Conservation (phyloP, 2,888 invertebrate genomes). For the Sussaba pulchella region DNA sequence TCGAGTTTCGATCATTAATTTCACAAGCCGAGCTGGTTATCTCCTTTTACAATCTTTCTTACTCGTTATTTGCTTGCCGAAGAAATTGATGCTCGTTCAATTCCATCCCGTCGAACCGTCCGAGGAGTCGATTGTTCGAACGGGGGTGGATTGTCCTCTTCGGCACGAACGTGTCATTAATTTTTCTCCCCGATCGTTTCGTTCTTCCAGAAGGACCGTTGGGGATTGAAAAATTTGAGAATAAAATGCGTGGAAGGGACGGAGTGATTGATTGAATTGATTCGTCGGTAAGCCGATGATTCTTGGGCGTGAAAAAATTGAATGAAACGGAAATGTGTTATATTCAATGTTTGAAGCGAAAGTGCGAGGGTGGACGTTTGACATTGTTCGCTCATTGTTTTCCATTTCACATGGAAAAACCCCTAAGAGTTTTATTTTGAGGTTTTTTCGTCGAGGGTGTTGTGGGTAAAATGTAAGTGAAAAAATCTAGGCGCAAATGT, state of each 20-base stretch:
- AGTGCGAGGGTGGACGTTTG: too few relatives aligned
- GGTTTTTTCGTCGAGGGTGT: too few relatives aligned
- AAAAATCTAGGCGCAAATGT: too few relatives aligned
- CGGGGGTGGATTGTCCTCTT: constrained; percentile 21
- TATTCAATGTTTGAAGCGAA: too few relatives aligned
- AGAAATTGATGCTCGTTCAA: too few relatives aligned
- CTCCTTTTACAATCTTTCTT: constrained; percentile 36
- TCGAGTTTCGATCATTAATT: constrained; percentile 28
- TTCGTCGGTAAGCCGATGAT: too few relatives aligned
- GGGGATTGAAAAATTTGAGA: constrained; percentile 34
- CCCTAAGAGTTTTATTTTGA: too few relatives aligned
- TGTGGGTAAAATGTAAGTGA: too few relatives aligned
- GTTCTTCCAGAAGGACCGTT: neutral
- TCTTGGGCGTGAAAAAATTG: too few relatives aligned
- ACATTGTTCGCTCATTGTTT: too few relatives aligned
- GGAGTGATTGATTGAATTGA: neutral
- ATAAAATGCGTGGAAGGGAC: constrained; percentile 34
- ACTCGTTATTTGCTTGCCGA: constrained; percentile 21
- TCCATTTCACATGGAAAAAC: too few relatives aligned
- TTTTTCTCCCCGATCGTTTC: neutral
- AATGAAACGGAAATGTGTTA: too few relatives aligned
- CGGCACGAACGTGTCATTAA: constrained; percentile 23
- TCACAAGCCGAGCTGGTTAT: constrained; percentile 6
- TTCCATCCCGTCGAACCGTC: neutral
- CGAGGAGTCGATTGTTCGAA: constrained; percentile 20